phyloP scores from a whole-genome alignment of 2,797 vertebrate genomes.

The Trichosurus vulpecula region DNA sequence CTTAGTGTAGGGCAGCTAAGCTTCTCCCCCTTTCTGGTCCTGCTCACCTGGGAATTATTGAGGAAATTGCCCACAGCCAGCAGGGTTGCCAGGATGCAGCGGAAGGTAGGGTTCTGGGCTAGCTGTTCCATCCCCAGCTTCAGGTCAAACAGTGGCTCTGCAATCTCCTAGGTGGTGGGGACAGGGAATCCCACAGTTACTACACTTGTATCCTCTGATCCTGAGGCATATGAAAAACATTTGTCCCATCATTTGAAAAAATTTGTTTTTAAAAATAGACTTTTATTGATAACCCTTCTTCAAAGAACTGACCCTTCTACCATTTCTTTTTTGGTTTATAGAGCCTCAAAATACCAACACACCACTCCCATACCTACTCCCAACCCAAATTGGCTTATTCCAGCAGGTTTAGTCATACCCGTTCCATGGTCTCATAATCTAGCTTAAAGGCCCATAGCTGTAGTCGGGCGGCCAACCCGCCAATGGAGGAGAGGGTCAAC shows the following conservation, averaged over 20 bases:
- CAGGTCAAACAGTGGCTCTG: slow-evolving; percentile 95
- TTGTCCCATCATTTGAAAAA: not conserved
- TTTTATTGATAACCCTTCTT: not conserved
- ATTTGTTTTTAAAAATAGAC: not conserved
- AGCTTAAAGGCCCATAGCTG: slow-evolving; percentile 99
- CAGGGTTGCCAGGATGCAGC: slow-evolving; percentile 92
- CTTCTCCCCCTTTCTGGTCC: not conserved
- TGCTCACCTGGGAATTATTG: slow-evolving; percentile 92
- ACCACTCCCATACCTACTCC: not conserved
- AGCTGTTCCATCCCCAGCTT: slow-evolving; percentile 98
- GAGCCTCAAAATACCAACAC: not conserved
- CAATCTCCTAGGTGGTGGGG: slow-evolving; percentile 89
- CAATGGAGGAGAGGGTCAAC: slow-evolving; percentile 93
- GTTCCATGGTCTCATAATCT: slow-evolving; percentile 96
- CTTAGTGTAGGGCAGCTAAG: too few relatives aligned
- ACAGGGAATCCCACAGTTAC: not conserved
- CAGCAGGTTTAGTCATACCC: slow-evolving; percentile 82
- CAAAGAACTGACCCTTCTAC: not conserved
- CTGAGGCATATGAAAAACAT: not conserved
- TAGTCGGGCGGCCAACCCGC: slow-evolving; percentile 90
- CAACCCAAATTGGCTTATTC: not conserved
- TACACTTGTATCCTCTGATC: not conserved
- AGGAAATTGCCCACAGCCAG: slow-evolving; percentile 97
- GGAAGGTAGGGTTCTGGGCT: slow-evolving; percentile 94
- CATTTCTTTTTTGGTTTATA: not conserved